These are phyloP conservation scores for Zhengitettix transpicula DNA, from an alignment of 2,888 invertebrate species.

Conservation along the genomic window DNA sequence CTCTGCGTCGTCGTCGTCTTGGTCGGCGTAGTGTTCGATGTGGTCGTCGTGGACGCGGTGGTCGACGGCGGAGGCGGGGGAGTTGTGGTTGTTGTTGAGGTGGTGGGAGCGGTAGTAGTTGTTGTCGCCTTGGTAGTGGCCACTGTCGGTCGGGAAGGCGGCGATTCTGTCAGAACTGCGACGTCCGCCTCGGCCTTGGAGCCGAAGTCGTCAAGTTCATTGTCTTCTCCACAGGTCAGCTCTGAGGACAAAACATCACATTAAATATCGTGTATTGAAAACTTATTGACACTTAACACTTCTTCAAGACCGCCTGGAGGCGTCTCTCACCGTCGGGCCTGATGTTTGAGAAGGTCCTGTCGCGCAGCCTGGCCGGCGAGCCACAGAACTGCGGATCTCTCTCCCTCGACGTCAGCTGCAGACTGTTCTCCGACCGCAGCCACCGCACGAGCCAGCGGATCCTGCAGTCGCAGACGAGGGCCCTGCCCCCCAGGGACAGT, in stretches of 20 bases:
- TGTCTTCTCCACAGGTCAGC: not conserved
- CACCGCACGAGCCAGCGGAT: conserved; percentile 80
- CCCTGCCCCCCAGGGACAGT: conserved; percentile 72
- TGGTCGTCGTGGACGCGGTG: conserved; percentile 22
- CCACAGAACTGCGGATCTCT: conserved; percentile 87
- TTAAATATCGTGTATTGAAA: no score
- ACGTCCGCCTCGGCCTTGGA: not conserved
- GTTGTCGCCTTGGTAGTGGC: conserved; percentile 17
- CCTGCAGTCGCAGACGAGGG: conserved; percentile 76
- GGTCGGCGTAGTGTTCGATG: conserved; percentile 21
- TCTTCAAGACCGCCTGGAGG: no score
- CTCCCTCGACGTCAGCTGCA: conserved; percentile 66
- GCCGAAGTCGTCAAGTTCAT: not conserved
- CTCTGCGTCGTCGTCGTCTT: conserved; percentile 22
- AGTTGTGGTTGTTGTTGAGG: conserved; percentile 17
- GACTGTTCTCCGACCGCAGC: conserved; percentile 62
- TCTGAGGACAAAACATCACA: not conserved
- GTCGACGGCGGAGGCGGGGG: conserved; percentile 20
- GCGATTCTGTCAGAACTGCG: not conserved
- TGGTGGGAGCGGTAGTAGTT: conserved; percentile 19
- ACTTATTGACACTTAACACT: no score
- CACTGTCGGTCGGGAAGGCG: conserved; percentile 5
- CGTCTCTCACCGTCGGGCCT: conserved; percentile 52
- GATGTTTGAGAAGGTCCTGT: conserved; percentile 74
- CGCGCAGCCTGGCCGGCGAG: conserved; percentile 59